These are phyloP conservation scores for Platorchestia sp. DNA, from an alignment of 1,140 invertebrate species.

Conservation along the genomic window DNA sequence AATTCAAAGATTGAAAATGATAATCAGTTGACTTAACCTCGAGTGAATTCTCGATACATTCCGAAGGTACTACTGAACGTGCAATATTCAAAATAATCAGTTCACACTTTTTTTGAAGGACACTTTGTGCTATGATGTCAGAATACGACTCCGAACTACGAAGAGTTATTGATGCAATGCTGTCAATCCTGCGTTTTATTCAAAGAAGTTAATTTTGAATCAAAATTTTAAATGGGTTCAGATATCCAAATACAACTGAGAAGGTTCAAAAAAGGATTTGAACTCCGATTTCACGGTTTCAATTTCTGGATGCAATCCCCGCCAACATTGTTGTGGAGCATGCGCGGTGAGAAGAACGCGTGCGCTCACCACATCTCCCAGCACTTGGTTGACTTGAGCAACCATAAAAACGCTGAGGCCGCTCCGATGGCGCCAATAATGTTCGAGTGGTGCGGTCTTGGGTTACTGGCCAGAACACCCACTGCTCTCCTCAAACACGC, in stretches of 20 bases:
- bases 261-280: not conserved
- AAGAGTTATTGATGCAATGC: not conserved
- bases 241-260: not conserved
- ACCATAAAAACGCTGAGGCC: conserved; percentile 29
- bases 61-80: not conserved
- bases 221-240: not conserved
- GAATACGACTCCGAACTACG: not conserved
- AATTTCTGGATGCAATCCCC: not conserved
- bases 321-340: not conserved
- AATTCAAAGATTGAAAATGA: not conserved
- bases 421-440: conserved; percentile 7
- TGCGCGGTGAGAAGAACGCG: not conserved
- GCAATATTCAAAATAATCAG: not conserved
- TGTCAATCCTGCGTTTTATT: not conserved
- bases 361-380: not conserved
- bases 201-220: not conserved
- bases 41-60: not conserved
- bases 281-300: not conserved
- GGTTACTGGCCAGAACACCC: conserved; percentile 42
- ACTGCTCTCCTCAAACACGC: conserved; percentile 9
- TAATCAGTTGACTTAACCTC: not conserved
- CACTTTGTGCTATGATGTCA: not conserved
- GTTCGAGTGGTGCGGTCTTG: not conserved
- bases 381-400: not conserved
- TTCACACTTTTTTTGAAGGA: not conserved